A percentile compares a stretch with the other conserved stretches of the same genome.
phyloP scores from a whole-genome alignment of 2,888 invertebrate genomes.

The Tipula vernalis region DNA sequence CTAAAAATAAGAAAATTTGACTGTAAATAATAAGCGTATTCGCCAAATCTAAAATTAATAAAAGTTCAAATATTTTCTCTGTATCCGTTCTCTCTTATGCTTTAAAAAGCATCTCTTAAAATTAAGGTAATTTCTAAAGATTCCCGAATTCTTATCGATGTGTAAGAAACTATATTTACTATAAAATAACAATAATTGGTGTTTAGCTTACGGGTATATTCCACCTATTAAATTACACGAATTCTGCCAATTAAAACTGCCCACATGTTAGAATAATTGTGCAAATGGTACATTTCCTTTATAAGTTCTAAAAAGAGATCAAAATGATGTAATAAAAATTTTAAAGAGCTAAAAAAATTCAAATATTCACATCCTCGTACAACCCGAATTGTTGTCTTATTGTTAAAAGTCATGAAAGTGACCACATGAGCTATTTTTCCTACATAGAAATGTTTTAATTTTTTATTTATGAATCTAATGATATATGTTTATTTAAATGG shows the following conservation, averaged over 20 bases:
- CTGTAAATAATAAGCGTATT: too few relatives aligned
- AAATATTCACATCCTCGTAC: neutral
- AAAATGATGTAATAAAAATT: neutral
- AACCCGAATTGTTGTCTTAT: neutral
- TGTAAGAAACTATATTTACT: too few relatives aligned
- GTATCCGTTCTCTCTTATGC: too few relatives aligned
- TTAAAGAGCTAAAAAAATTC: neutral
- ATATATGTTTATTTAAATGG: conserved; percentile 1
- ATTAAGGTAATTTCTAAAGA: too few relatives aligned
- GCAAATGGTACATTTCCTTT: neutral
- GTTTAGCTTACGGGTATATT: too few relatives aligned
- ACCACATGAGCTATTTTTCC: neutral
- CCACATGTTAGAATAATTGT: neutral
- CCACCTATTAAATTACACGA: too few relatives aligned
- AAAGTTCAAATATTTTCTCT: too few relatives aligned
- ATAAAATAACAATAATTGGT: too few relatives aligned
- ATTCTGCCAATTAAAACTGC: neutral
- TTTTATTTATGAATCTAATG: neutral
- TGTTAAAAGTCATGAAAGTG: neutral
- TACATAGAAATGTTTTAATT: neutral
- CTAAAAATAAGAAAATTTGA: too few relatives aligned
- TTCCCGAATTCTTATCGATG: too few relatives aligned
- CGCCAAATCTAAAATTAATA: too few relatives aligned
- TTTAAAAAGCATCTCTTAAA: too few relatives aligned
- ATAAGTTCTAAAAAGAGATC: neutral